Evolutionary conservation across 2,113 vertebrate species (phyloP).

Genomic region (Archocentrus centrarchus): DNA sequence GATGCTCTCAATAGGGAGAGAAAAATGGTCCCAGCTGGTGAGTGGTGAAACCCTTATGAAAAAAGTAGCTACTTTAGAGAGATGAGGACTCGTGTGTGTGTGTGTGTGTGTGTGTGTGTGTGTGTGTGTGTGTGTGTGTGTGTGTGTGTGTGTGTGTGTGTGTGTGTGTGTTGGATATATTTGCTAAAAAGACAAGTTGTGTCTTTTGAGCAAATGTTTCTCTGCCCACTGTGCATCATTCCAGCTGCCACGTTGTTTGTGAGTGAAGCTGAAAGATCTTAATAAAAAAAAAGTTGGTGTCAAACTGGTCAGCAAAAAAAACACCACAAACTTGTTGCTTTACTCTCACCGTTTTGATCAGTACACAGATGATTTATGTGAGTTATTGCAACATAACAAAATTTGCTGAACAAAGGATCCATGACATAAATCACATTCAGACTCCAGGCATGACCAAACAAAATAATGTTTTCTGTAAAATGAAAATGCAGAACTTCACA

Average conservation of each 20-base stretch:
- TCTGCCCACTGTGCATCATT: not conserved
- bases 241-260: not conserved
- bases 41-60: constrained; percentile 46
- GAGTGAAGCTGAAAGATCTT: not conserved
- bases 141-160: too few relatives aligned
- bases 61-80: constrained; percentile 33
- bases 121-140: too few relatives aligned
- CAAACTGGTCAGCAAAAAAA: not conserved
- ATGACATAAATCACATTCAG: not conserved
- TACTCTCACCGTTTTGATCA: not conserved
- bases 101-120: too few relatives aligned
- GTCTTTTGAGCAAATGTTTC: not conserved
- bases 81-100: not conserved
- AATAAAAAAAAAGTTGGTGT: not conserved
- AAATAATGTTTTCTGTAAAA: not conserved
- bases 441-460: not conserved
- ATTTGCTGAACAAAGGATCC: not conserved
- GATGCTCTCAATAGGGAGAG: constrained; percentile 60
- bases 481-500: not conserved
- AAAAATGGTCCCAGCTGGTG: constrained; percentile 59
- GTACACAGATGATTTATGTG: too few relatives aligned
- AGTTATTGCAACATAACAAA: not conserved
- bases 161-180: not conserved
- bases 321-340: not conserved
- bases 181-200: constrained; percentile 13